These are phyloP conservation scores for Turdus rufiventris DNA, from an alignment of 2,113 vertebrate genomes.

Conservation along the genomic window DNA sequence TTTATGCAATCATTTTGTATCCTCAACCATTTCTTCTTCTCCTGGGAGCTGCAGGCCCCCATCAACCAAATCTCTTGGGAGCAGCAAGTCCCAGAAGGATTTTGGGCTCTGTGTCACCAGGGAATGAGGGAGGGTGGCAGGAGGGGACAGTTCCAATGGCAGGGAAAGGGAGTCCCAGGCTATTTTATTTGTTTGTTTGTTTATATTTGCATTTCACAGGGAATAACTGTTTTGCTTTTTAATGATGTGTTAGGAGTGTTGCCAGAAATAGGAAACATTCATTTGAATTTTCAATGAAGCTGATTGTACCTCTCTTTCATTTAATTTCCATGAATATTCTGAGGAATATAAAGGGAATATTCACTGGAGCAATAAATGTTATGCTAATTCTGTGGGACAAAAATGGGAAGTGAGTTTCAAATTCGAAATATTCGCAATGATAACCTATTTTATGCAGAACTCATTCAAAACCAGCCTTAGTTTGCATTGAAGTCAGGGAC, in stretches of 20 bases:
- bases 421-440: background rate
- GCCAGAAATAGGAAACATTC: conserved; percentile 34
- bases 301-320: conserved; percentile 11
- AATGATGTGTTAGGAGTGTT: background rate
- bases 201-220: background rate
- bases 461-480: background rate
- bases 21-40: background rate
- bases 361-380: conserved; percentile 39
- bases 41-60: background rate
- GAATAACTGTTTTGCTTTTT: conserved; percentile 36
- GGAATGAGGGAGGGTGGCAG: background rate
- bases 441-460: background rate
- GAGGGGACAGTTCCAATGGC: background rate
- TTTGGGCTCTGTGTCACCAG: background rate
- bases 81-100: background rate
- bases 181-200: background rate
- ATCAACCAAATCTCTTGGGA: background rate
- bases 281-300: conserved; percentile 47
- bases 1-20: background rate
- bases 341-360: conserved; percentile 14
- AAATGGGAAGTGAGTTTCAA: conserved; percentile 1
- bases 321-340: conserved; percentile 49
- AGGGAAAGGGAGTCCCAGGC: background rate
- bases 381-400: conserved; percentile 19
- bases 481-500: background rate